phyloP scores from a whole-genome alignment of 2,888 invertebrate genomes.

The Azorinus chamasolen region DNA sequence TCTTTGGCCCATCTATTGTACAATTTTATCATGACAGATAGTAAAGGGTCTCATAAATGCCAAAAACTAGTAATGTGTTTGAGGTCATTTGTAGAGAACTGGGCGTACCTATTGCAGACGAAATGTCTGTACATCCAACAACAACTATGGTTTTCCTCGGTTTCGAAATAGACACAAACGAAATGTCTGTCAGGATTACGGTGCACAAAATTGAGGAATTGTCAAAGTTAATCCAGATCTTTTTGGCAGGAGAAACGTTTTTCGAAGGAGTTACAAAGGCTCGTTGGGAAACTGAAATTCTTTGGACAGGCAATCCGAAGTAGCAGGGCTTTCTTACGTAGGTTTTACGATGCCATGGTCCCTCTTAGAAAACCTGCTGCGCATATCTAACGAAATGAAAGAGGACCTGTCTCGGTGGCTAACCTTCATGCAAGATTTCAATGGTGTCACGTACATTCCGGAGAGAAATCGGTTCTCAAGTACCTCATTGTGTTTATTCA shows the following conservation, averaged over 20 bases:
- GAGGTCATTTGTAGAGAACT: background rate
- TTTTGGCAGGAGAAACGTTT: constrained; percentile 11
- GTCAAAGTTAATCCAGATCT: background rate
- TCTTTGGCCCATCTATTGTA: constrained; percentile 25
- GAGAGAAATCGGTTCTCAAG: constrained; percentile 8
- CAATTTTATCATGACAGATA: constrained; percentile 19
- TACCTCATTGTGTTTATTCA: constrained; percentile 16
- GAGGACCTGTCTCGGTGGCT: constrained; percentile 33
- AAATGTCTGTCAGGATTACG: constrained; percentile 31
- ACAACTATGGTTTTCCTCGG: constrained; percentile 23
- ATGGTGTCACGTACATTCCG: constrained; percentile 28
- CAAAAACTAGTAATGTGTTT: constrained; percentile 12
- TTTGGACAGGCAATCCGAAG: constrained; percentile 24
- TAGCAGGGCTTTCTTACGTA: constrained; percentile 36
- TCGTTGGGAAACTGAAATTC: constrained; percentile 28
- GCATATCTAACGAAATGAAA: constrained; percentile 20
- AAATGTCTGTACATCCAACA: constrained; percentile 33
- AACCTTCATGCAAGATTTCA: constrained; percentile 26
- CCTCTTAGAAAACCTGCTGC: constrained; percentile 4
- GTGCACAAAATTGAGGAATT: constrained; percentile 14
- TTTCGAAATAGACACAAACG: constrained; percentile 33
- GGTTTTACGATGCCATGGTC: constrained; percentile 25
- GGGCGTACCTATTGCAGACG: constrained; percentile 19
- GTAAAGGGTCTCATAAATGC: background rate
- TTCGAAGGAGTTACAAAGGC: constrained; percentile 34